A percentile compares a stretch with the other conserved stretches of the same genome.
phyloP scores from a whole-genome alignment of 1,140 invertebrate genomes.

The Steinernema feltiae region DNA sequence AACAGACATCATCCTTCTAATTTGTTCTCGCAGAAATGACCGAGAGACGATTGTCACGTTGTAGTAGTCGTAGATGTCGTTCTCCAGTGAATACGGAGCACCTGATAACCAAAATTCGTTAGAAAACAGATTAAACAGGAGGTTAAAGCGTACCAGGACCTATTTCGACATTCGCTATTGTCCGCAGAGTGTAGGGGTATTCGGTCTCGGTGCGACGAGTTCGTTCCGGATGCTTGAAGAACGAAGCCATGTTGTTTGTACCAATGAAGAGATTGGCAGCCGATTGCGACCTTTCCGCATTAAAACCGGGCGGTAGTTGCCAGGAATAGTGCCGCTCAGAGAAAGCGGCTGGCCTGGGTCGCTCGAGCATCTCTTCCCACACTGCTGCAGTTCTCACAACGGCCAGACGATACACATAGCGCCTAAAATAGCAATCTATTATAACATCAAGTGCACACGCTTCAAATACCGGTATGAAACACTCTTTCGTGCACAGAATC shows the following conservation, averaged over 20 bases:
- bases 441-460: not conserved
- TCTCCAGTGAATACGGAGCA: constrained; percentile 34
- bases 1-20: constrained; percentile 46
- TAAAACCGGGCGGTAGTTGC: constrained; percentile 40
- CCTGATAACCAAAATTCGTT: constrained; percentile 23
- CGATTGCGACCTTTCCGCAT: constrained; percentile 21
- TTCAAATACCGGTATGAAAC: constrained; percentile 37
- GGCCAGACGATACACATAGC: constrained; percentile 46
- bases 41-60: constrained; percentile 43
- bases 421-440: constrained; percentile 24
- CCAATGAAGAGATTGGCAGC: constrained; percentile 31
- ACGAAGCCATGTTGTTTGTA: constrained; percentile 45
- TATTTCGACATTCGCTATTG: constrained; percentile 29
- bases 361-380: constrained; percentile 20
- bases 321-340: constrained; percentile 43
- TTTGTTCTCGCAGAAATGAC: constrained; percentile 47
- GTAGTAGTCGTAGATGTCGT: constrained; percentile 44
- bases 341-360: constrained; percentile 31
- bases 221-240: constrained; percentile 39
- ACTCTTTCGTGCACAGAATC: constrained; percentile 36
- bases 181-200: constrained; percentile 22
- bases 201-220: constrained; percentile 24
- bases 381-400: constrained; percentile 14
- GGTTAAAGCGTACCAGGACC: not conserved
- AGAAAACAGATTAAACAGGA: not conserved